These are phyloP conservation scores for Poecilia picta DNA, from an alignment of 2,797 vertebrate genomes.

Conservation along the genomic window DNA sequence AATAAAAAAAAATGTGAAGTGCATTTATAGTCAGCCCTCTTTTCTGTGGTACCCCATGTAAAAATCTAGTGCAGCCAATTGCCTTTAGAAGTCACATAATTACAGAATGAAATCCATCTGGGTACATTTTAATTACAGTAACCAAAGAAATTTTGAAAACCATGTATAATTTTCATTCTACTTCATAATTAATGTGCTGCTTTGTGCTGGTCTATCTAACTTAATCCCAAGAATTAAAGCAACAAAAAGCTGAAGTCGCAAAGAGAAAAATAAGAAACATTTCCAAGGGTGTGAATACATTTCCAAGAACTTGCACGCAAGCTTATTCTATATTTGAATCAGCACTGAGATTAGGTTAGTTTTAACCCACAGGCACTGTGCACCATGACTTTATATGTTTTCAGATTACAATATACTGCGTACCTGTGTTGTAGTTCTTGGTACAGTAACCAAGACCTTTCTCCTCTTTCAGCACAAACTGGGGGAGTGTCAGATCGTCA, in stretches of 20 bases:
- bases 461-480: slow-evolving; percentile 93
- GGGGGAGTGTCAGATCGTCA: slow-evolving; percentile 90
- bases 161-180: background rate
- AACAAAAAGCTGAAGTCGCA: background rate
- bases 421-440: slow-evolving; percentile 97
- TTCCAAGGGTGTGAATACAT: background rate
- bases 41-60: background rate
- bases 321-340: background rate
- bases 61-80: background rate
- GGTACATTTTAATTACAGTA: background rate
- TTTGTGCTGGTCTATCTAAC: background rate
- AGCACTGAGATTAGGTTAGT: background rate
- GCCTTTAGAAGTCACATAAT: background rate
- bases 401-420: background rate
- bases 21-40: background rate
- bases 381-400: background rate
- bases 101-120: background rate
- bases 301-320: background rate
- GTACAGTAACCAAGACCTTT: slow-evolving; percentile 94
- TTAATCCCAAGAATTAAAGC: background rate
- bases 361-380: background rate
- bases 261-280: background rate
- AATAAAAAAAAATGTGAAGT: background rate
- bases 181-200: too few species aligned
- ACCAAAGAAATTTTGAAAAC: background rate